Evolutionary conservation across 1,140 invertebrate genomes (phyloP).

Genomic region (Zophobas atratus): DNA sequence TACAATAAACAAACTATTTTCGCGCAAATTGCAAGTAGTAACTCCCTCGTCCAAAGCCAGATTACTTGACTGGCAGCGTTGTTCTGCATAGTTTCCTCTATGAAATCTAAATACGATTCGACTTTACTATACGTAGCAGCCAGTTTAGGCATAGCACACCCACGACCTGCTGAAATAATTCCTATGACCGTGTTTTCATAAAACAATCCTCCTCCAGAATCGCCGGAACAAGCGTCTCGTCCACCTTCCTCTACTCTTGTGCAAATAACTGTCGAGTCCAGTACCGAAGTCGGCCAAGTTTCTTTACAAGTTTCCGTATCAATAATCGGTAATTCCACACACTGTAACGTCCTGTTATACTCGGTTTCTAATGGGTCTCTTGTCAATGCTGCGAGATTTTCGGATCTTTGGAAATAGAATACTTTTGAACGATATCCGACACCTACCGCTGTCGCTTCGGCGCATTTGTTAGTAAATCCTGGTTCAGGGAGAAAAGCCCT

Average conservation of each 20-base stretch:
- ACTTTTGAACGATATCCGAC: not conserved
- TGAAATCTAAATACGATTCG: not conserved
- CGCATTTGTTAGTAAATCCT: not conserved
- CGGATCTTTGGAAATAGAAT: too few relatives aligned
- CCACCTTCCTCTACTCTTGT: not conserved
- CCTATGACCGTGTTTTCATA: not conserved
- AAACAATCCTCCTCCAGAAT: not conserved
- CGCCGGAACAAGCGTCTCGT: not conserved
- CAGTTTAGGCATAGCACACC: not conserved
- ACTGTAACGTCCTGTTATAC: not conserved
- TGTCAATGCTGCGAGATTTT: too few relatives aligned
- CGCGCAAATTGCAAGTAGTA: too few relatives aligned
- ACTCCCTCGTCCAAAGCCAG: too few relatives aligned
- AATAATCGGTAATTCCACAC: not conserved
- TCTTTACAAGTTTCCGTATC: not conserved
- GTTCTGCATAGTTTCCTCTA: not conserved
- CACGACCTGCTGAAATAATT: not conserved
- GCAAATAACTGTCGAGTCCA: not conserved
- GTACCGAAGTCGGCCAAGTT: not conserved
- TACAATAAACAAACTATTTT: too few relatives aligned
- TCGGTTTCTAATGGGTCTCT: not conserved
- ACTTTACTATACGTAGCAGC: not conserved
- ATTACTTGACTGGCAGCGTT: too few relatives aligned
- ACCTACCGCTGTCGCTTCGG: not conserved
- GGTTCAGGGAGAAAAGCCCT: not conserved